These are phyloP conservation scores for Raja brachyura DNA, from an alignment of 2,113 vertebrate species.

Conservation along the genomic window DNA sequence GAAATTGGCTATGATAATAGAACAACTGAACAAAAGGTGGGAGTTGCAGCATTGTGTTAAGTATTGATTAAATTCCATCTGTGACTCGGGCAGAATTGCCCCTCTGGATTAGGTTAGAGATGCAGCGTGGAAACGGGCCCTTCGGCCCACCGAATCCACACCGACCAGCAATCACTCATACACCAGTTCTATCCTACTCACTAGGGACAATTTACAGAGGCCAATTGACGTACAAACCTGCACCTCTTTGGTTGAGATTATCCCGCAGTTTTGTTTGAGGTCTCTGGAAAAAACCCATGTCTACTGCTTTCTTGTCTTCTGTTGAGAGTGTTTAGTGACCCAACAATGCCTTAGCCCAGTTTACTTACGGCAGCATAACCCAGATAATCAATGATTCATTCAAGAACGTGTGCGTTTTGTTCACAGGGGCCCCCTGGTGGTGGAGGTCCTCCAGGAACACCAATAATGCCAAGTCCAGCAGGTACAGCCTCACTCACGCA, in stretches of 20 bases:
- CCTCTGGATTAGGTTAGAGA: no score
- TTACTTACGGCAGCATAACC: slow-evolving; percentile 39
- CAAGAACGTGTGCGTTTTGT: slow-evolving; percentile 42
- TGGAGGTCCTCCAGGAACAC: slow-evolving; percentile 91
- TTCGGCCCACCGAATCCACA: no score
- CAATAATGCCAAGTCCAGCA: slow-evolving; percentile 98
- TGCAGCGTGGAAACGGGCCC: no score
- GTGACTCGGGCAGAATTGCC: background rate
- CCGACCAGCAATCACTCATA: no score
- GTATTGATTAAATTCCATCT: background rate
- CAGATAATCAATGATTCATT: background rate
- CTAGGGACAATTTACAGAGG: no score
- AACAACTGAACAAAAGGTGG: background rate
- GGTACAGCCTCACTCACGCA: slow-evolving; percentile 56
- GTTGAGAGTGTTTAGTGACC: slow-evolving; percentile 28
- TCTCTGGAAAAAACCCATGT: background rate
- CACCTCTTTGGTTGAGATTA: background rate
- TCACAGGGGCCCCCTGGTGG: slow-evolving; percentile 85
- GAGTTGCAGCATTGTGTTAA: background rate
- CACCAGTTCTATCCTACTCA: no score
- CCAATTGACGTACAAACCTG: no score
- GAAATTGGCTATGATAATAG: background rate
- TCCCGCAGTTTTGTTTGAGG: background rate
- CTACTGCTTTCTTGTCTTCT: background rate
- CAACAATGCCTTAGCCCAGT: background rate